Conservation (phyloP, 2,797 vertebrate species). For the Glossophaga mutica region DNA sequence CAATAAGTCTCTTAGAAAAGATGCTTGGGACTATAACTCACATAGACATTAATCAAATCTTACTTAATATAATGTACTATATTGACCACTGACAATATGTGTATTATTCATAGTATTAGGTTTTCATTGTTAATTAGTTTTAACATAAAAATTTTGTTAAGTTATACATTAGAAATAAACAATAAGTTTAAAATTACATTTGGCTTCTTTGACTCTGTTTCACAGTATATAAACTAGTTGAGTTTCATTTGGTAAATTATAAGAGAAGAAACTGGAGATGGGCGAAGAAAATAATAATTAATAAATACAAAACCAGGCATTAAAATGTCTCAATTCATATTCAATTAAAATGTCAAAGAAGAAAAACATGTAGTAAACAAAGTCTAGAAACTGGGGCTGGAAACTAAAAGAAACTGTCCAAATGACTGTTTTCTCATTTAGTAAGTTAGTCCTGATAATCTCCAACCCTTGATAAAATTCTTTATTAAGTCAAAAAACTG, state of each 20-base stretch:
- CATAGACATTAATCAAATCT: not conserved
- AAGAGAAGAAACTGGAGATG: not conserved
- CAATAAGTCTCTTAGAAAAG: not conserved
- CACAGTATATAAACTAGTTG: constrained; percentile 46
- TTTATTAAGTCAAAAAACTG: not conserved
- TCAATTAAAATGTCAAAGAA: constrained; percentile 41
- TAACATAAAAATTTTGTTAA: constrained; percentile 68
- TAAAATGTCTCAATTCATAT: constrained; percentile 31
- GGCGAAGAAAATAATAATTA: not conserved
- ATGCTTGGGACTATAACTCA: not conserved
- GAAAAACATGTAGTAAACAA: not conserved
- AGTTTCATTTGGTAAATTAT: not conserved
- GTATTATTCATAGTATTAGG: not conserved
- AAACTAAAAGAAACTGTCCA: not conserved
- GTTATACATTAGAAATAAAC: constrained; percentile 48
- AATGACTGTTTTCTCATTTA: not conserved
- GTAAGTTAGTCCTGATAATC: not conserved
- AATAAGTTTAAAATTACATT: constrained; percentile 51
- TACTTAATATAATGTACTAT: not conserved
- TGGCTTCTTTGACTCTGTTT: constrained; percentile 37
- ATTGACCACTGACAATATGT: not conserved
- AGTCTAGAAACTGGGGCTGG: not conserved
- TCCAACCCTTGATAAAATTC: constrained; percentile 20
- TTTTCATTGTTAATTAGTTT: constrained; percentile 16
- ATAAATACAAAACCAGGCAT: not conserved